Percentiles rank a stretch among this genome's conserved stretches.
phyloP scores from a whole-genome alignment of 2,797 vertebrate genomes.

The Anableps anableps region DNA sequence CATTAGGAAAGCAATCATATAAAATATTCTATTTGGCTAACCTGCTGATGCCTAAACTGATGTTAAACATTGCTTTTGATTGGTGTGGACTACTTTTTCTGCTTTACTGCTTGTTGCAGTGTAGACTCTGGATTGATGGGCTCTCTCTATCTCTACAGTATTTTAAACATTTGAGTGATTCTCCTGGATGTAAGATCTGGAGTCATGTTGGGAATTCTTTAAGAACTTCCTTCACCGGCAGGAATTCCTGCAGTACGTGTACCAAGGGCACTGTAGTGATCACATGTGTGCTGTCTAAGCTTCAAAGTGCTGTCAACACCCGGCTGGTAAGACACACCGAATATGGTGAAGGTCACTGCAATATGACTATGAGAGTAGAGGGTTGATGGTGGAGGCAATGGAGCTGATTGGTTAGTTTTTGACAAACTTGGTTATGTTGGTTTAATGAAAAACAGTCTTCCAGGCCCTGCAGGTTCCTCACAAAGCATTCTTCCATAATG shows the following conservation, averaged over 20 bases:
- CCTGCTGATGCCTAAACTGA: not conserved
- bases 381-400: not conserved
- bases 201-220: not conserved
- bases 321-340: not conserved
- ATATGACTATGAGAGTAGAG: not conserved
- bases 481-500: not conserved
- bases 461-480: not conserved
- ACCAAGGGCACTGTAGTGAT: not conserved
- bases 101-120: not conserved
- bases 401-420: not conserved
- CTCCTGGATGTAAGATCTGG: not conserved
- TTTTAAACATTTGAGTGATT: not conserved
- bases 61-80: not conserved
- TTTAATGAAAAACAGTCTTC: not conserved
- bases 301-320: conserved; percentile 2
- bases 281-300: conserved; percentile 1
- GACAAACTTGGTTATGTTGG: not conserved
- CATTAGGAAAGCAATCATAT: not conserved
- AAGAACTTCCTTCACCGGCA: not conserved
- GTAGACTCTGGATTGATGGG: not conserved
- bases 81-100: not conserved
- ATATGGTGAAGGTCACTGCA: not conserved
- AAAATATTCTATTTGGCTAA: not conserved
- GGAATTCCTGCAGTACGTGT: not conserved
- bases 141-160: too few relatives aligned